Percentiles rank a stretch among this genome's conserved stretches.
Conservation (phyloP, 2,113 vertebrate genomes). For the Antennarius striatus region DNA sequence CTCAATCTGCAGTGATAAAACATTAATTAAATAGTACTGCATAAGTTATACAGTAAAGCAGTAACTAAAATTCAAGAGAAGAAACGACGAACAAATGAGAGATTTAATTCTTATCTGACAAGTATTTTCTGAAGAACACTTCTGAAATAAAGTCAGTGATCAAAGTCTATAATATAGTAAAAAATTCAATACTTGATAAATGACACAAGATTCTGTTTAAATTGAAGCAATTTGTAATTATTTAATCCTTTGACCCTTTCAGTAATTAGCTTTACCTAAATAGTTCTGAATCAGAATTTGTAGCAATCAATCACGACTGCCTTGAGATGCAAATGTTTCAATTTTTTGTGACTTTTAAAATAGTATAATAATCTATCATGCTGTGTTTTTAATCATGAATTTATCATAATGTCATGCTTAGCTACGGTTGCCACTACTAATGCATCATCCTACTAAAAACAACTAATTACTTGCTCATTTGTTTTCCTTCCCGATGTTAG, state of each 20-base stretch:
- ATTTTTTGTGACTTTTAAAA: slow-evolving; percentile 15
- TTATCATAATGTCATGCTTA: slow-evolving; percentile 9
- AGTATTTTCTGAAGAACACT: too few species aligned
- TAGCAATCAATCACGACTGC: slow-evolving; percentile 43
- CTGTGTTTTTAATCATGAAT: slow-evolving; percentile 9
- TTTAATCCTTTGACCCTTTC: slow-evolving; percentile 27
- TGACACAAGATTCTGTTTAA: slow-evolving; percentile 4
- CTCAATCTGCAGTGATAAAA: too few species aligned
- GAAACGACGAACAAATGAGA: too few species aligned
- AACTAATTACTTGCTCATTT: slow-evolving; percentile 19
- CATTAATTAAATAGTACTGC: too few species aligned
- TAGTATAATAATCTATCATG: slow-evolving; percentile 21
- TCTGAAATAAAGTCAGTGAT: too few species aligned
- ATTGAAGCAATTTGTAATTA: slow-evolving; percentile 23
- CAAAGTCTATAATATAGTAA: background rate
- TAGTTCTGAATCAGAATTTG: slow-evolving; percentile 34
- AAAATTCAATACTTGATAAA: background rate
- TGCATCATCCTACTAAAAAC: slow-evolving; percentile 10
- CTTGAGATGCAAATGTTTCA: slow-evolving; percentile 9
- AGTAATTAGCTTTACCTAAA: slow-evolving; percentile 39
- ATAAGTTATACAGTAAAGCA: too few species aligned
- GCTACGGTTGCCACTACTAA: background rate
- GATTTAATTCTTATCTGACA: too few species aligned
- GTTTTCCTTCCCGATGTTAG: slow-evolving; percentile 13
- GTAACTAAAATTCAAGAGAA: too few species aligned